A percentile compares a stretch with the other conserved stretches of the same genome.
Conservation (phyloP, 2,888 invertebrate species). For the Chorisops tibialis region DNA sequence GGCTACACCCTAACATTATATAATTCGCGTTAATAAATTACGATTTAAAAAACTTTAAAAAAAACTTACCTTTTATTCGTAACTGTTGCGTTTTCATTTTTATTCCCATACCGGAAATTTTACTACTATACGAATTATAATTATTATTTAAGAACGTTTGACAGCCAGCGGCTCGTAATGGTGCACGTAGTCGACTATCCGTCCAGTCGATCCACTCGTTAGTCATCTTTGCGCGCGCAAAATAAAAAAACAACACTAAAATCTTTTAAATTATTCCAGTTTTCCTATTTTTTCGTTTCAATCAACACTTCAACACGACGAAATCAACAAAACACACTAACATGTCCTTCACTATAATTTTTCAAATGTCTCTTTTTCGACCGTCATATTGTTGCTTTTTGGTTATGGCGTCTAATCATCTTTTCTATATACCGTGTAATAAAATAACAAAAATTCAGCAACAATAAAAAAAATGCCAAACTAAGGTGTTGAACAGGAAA, state of each 20-base stretch:
- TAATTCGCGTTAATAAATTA: no score
- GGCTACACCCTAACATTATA: no score
- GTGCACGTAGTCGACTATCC: slow-evolving; percentile 48
- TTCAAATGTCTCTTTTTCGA: background rate
- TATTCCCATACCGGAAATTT: slow-evolving; percentile 31
- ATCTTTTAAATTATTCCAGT: no score
- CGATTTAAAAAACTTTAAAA: no score
- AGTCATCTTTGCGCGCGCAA: slow-evolving; percentile 46
- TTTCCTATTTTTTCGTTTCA: no score
- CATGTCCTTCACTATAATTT: background rate
- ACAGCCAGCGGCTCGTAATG: slow-evolving; percentile 44
- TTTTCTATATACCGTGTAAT: no score
- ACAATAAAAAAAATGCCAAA: no score
- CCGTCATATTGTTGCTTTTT: no score
- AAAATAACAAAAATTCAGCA: no score
- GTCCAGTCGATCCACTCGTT: slow-evolving; percentile 53
- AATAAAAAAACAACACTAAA: background rate
- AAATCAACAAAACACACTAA: background rate
- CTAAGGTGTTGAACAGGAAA: no score
- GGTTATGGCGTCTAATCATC: no score
- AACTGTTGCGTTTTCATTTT: slow-evolving; percentile 36
- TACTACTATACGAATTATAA: slow-evolving; percentile 40
- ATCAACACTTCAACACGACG: background rate
- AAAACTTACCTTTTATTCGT: slow-evolving; percentile 35
- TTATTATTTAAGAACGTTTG: slow-evolving; percentile 41